phyloP scores from a whole-genome alignment of 2,113 vertebrate species.

The Nanger granti region DNA sequence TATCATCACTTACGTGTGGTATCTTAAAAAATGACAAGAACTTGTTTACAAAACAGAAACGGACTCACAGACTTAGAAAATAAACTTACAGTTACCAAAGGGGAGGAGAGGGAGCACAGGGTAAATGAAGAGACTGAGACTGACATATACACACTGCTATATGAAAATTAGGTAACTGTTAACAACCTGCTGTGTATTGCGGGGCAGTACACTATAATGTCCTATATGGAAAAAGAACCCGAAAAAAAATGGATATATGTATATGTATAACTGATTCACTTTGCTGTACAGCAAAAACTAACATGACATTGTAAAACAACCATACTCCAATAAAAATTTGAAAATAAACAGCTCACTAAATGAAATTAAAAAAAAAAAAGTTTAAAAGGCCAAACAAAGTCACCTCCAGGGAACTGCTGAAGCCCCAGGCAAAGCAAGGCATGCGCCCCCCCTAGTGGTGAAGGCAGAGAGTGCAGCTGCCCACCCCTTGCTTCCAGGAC shows the following conservation, averaged over 20 bases:
- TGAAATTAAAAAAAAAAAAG: not conserved
- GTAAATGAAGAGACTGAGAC: not conserved
- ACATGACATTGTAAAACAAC: not conserved
- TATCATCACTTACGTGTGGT: not conserved
- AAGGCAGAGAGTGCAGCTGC: not conserved
- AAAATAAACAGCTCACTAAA: not conserved
- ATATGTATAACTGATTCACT: not conserved
- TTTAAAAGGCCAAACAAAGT: fast-evolving
- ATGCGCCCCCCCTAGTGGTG: conserved; percentile 56
- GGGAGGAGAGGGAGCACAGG: not conserved
- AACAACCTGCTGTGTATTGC: fast-evolving
- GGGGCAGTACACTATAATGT: not conserved
- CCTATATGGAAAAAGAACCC: not conserved
- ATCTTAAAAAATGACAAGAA: not conserved
- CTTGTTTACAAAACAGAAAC: not conserved
- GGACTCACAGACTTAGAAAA: not conserved
- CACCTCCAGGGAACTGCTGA: not conserved
- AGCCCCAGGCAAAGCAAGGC: not conserved
- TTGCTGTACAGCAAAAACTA: not conserved
- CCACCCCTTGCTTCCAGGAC: not conserved
- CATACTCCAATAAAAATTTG: not conserved
- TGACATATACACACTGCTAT: not conserved
- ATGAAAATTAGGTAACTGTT: not conserved
- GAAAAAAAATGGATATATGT: not conserved
- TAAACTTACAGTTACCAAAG: not conserved